Percentiles rank a stretch among this genome's conserved stretches.
These are phyloP conservation scores for Lasioglossum zephyrum DNA, from an alignment of 2,888 invertebrate genomes.

Conservation along the genomic window DNA sequence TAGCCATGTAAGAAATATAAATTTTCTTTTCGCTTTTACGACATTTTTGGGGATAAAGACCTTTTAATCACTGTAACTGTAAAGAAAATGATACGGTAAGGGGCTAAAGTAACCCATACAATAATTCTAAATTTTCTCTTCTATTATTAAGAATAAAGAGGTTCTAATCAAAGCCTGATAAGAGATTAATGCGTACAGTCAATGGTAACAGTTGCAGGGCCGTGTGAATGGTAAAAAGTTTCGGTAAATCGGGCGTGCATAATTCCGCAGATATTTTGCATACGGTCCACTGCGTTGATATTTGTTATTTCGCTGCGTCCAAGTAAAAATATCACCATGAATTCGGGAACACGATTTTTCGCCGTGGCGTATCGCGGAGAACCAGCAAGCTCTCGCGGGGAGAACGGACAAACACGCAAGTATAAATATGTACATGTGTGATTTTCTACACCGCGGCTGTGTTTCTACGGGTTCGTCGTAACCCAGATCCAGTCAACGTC, in stretches of 20 bases:
- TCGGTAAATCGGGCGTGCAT: neutral
- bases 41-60: no score
- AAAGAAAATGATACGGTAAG: no score
- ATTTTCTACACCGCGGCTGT: neutral
- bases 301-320: neutral
- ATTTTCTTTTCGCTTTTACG: no score
- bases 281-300: neutral
- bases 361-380: neutral
- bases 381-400: neutral
- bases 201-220: neutral
- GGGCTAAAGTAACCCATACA: no score
- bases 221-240: neutral
- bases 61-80: no score
- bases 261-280: neutral
- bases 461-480: slow-evolving; percentile 11
- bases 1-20: no score
- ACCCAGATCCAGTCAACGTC: slow-evolving; percentile 31
- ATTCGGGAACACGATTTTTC: slow-evolving; percentile 13
- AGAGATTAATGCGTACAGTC: neutral
- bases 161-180: neutral
- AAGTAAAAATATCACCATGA: neutral
- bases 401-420: neutral
- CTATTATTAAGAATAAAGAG: neutral
- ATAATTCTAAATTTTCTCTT: no score
- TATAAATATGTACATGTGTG: slow-evolving; percentile 15